These are phyloP conservation scores for Rhinatrema bivittatum DNA, from an alignment of 2,797 vertebrate species.

Conservation along the genomic window DNA sequence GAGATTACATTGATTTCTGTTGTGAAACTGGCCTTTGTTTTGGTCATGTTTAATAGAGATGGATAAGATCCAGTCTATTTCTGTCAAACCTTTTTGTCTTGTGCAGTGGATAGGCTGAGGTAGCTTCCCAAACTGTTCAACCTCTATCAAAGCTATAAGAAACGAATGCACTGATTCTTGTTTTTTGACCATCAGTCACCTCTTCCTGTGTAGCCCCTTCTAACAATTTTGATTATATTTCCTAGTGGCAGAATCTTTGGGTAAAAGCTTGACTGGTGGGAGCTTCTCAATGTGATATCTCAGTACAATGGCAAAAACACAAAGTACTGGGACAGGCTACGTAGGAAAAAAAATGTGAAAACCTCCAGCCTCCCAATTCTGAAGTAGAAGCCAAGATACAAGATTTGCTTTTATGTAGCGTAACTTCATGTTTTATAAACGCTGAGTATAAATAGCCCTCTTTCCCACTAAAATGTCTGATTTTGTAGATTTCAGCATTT, in stretches of 20 bases:
- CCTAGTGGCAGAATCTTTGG: constrained; percentile 19
- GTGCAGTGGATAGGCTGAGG: constrained; percentile 32
- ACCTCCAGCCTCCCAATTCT: constrained; percentile 15
- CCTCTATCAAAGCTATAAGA: constrained; percentile 23
- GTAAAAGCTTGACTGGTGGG: constrained; percentile 7
- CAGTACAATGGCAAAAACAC: constrained; percentile 14
- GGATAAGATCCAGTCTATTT: constrained; percentile 37
- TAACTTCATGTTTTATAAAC: constrained; percentile 28
- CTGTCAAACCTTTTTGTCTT: constrained; percentile 37
- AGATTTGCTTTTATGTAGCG: constrained; percentile 18
- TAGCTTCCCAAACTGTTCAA: constrained; percentile 22
- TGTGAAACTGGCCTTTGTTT: no score
- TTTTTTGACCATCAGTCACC: constrained; percentile 1
- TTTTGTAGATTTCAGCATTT: constrained; percentile 9
- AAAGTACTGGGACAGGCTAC: constrained; percentile 13
- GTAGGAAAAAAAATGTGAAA: constrained; percentile 7
- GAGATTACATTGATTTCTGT: constrained; percentile 31
- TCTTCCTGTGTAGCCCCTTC: constrained; percentile 15
- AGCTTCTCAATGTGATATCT: constrained; percentile 10
- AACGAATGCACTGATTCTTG: constrained; percentile 11
- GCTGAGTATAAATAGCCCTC: neutral
- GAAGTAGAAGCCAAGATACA: no score
- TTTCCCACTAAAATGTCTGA: constrained; percentile 24
- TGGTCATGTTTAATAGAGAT: constrained; percentile 33
- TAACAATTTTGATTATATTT: constrained; percentile 13